Base-by-base conservation (phyloP, 2,113 vertebrate genomes). In the Arenaria interpres region DNA sequence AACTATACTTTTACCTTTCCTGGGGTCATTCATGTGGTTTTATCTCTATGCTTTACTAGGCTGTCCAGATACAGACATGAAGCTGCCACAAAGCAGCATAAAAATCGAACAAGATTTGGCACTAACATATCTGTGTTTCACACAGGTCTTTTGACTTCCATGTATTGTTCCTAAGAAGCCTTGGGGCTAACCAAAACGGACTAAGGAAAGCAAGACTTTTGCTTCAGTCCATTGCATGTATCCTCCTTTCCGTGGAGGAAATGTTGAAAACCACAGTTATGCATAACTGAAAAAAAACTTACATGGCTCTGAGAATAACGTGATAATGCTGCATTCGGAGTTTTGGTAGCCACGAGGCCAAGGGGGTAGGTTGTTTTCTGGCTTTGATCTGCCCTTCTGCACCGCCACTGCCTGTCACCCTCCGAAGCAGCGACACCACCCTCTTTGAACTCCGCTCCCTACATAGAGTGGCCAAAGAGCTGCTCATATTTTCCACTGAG, bases 351-450 rank as follows among this genome's bases (percentile, higher is more conserved):
- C 76, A 3, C 17, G 25, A 54, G 73, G 64, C 54, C 33, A 23
- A 54, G 51, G 6, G 19, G n/a, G 10, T 2, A 12, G 68, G n/a
- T 64, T 90, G 64, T 89, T 81, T 30, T n/a, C 76, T 67, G 64
- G 32, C 91, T 94, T 92, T 94, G 73, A 87, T 84, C 76, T 77
- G 60, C n/a, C 64, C 79, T 89, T 67, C 53, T 43, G 57, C 75
- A 59, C 60, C 51, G 85, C 50, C 25, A 1, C 33, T 0, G 0
- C 4, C 10, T 83, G 76, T 96, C 86, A 91, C 66, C 23, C 25
- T 56, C 56, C 3, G 15, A 35, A 17, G 53, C 50, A 59, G 46
- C 27, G 33, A 89, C 93, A 71, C 72, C 76, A 28, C 37, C 68
- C 79, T 43, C 84, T 74, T 67, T 63, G 50, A 95, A 75, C 86